These are phyloP conservation scores for Mustela nigripes DNA, from an alignment of 2,113 vertebrate genomes.

Conservation along the genomic window DNA sequence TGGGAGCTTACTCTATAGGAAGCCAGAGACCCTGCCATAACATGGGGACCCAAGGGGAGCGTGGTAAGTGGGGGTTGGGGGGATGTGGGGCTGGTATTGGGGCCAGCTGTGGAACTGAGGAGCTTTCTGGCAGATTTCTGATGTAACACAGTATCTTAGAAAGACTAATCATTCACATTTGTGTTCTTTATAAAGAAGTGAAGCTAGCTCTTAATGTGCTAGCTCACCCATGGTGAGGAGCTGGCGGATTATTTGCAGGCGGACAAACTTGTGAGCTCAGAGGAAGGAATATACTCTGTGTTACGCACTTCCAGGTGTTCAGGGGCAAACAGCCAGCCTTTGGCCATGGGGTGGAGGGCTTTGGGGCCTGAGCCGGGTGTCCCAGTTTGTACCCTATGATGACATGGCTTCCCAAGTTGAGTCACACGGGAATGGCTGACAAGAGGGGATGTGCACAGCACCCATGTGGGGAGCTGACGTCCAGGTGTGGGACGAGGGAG, in stretches of 20 bases:
- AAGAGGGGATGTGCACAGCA: neutral
- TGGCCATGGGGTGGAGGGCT: neutral
- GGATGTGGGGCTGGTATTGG: neutral
- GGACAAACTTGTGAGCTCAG: neutral
- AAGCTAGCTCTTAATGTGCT: neutral
- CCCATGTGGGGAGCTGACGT: neutral
- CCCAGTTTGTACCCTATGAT: rapidly evolving
- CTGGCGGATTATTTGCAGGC: neutral
- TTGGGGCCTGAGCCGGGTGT: neutral
- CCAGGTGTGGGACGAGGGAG: neutral
- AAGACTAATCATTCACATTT: neutral
- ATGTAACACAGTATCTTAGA: neutral
- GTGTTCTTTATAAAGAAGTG: neutral
- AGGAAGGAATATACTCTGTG: neutral
- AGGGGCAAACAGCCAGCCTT: neutral
- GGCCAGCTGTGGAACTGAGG: neutral
- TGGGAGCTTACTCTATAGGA: neutral
- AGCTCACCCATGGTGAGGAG: neutral
- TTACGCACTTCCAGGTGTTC: neutral
- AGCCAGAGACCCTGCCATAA: neutral
- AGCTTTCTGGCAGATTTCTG: neutral
- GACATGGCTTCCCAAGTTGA: neutral
- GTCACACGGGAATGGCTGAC: neutral
- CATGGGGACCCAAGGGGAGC: neutral
- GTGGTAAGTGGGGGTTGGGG: no score